These are phyloP conservation scores for Sorex araneus DNA, from an alignment of 2,113 vertebrate genomes.

Conservation along the genomic window DNA sequence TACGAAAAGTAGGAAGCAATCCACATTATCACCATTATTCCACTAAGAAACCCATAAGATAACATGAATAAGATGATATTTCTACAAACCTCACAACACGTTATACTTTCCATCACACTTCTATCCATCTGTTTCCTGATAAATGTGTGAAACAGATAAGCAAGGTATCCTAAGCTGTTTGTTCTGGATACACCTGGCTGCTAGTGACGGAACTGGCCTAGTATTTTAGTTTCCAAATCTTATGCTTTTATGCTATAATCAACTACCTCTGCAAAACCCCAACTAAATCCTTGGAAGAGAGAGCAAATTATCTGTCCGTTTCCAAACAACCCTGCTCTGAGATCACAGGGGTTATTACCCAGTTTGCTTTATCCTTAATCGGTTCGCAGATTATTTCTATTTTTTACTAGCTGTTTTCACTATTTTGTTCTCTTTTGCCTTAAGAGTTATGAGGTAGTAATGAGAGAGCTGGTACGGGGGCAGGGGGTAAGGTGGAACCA, in stretches of 20 bases:
- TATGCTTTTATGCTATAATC: neutral
- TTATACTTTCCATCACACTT: neutral
- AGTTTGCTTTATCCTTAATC: too few relatives aligned
- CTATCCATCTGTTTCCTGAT: neutral
- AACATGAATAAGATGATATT: neutral
- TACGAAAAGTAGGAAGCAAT: neutral
- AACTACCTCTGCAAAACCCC: neutral
- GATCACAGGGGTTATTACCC: too few relatives aligned
- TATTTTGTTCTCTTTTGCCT: too few relatives aligned
- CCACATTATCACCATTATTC: neutral
- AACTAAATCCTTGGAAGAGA: neutral
- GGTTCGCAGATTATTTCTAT: too few relatives aligned
- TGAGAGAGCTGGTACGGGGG: too few relatives aligned
- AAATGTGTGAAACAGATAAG: neutral
- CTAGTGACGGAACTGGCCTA: neutral
- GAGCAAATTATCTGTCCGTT: neutral
- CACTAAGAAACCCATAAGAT: neutral
- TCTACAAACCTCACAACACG: slow-evolving; percentile 12
- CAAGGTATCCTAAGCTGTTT: neutral
- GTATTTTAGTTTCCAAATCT: neutral
- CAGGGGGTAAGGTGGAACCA: too few relatives aligned
- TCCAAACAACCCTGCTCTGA: neutral
- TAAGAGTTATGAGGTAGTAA: too few relatives aligned
- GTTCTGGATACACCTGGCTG: neutral
- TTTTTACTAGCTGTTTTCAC: too few relatives aligned